Base-by-base conservation (phyloP, 2,113 vertebrate species). In the Mola mola region DNA sequence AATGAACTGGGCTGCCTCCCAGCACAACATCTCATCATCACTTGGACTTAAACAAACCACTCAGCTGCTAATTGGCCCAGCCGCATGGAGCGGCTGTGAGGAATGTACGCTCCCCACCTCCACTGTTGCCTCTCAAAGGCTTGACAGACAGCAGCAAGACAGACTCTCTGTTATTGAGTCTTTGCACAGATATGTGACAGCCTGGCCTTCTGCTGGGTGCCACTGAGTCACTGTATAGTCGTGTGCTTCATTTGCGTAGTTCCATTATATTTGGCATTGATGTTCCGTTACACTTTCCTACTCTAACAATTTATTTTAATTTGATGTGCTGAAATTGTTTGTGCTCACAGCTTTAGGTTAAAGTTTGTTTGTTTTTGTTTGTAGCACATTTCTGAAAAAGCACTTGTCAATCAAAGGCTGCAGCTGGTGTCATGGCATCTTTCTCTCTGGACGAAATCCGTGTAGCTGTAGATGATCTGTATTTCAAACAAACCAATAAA, bases 1-100 rank as follows among this genome's bases (percentile, higher is more conserved):
- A 87, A 89, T 90, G 87, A 89, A 87, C 73, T 87, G 83, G 86
- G 86, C 81, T 66, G 76, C 78, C 80, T 88, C 88, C 88, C 87
- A 90, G 87, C 80, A 67, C 83, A 85, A 83, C 87, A 84, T 81
- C 87, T 85, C 87, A 88, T 87, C 89, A 87, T 80, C 84, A 70
- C 81, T 69, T 75, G 86, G 79, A 81, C 82, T 85, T 84, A 88
- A 91, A 91, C 78, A 90, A 90, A 90, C 88, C 88, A 88, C 85
- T 87, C 79, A 79, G 72, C 78, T 77, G 90, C 89, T 92, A 92
- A 92, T 91, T 91, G 90, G 87, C 81, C 57, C 65, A 78, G 73
- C 82, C 69, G 85, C 85, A 85, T 86, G 88, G 77, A 83, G 80
- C 79, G 61, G 78, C 73, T 36, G 79, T 82, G 85, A 85, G 90